Conservation (phyloP, 2,113 vertebrate species). For the Proteles cristata region DNA sequence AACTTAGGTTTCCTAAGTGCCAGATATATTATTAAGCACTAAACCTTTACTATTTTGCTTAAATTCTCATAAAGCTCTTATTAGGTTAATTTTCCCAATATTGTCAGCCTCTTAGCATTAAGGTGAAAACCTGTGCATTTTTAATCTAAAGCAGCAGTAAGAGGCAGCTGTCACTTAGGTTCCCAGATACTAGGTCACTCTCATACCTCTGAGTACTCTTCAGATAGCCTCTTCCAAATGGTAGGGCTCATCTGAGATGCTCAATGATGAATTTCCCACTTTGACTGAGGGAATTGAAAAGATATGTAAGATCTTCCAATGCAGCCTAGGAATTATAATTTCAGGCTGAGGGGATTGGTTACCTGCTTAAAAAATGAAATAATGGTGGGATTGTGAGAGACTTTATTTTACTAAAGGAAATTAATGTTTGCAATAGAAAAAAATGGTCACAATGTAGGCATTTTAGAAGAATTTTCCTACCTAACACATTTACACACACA, state of each 20-base stretch:
- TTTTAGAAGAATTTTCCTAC: not conserved
- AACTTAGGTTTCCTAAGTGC: not conserved
- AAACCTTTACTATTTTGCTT: not conserved
- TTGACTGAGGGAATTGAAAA: not conserved
- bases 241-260: not conserved
- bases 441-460: not conserved
- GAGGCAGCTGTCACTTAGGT: not conserved
- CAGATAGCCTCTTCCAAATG: not conserved
- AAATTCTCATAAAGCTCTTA: not conserved
- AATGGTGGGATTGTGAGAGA: not conserved
- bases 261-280: not conserved
- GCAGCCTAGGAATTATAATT: not conserved
- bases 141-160: not conserved
- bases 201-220: not conserved
- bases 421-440: not conserved
- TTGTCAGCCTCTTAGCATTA: not conserved
- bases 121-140: not conserved
- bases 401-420: not conserved
- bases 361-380: not conserved
- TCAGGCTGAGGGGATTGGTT: not conserved
- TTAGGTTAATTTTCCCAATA: not conserved
- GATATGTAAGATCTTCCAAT: not conserved
- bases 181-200: not conserved
- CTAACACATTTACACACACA: not conserved
- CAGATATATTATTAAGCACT: not conserved